Conservation (phyloP, 1,140 invertebrate species). For the Bemisia tabaci region DNA sequence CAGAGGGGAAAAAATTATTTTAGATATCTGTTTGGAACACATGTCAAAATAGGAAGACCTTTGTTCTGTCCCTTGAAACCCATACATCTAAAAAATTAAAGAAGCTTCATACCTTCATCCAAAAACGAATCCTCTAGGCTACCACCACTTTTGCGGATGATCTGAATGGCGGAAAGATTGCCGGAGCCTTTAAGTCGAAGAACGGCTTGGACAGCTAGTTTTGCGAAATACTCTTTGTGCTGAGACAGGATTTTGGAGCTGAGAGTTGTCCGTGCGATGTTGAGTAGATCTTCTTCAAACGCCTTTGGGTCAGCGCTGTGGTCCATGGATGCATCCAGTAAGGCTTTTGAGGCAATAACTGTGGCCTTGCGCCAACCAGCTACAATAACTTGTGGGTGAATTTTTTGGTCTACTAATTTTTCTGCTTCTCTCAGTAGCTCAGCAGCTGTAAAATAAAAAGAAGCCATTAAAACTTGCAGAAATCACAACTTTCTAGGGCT, state of each 20-base stretch:
- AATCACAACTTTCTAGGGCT: no score
- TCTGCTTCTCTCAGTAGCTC: constrained; percentile 94
- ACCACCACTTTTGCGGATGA: constrained; percentile 93
- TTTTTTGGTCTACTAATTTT: constrained; percentile 79
- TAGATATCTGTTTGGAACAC: no score
- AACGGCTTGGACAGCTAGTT: constrained; percentile 90
- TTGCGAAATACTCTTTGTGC: constrained; percentile 93
- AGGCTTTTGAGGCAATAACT: constrained; percentile 64
- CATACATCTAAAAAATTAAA: no score
- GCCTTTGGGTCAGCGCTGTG: constrained; percentile 59
- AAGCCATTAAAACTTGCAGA: no score
- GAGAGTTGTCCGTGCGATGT: constrained; percentile 93
- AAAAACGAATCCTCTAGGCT: constrained; percentile 89
- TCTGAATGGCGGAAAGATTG: constrained; percentile 91
- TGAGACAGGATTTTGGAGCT: constrained; percentile 97
- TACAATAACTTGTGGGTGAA: constrained; percentile 98
- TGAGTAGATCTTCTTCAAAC: constrained; percentile 81
- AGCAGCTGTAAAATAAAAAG: constrained; percentile 45
- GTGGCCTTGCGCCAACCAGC: constrained; percentile 84
- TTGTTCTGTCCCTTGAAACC: no score
- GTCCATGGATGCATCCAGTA: constrained; percentile 61
- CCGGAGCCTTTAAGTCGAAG: constrained; percentile 88
- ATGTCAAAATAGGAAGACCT: no score
- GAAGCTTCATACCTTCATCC: constrained; percentile 71
- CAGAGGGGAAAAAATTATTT: no score